Base-by-base conservation (phyloP, 1,140 invertebrate species). In the Helicoverpa zea region DNA sequence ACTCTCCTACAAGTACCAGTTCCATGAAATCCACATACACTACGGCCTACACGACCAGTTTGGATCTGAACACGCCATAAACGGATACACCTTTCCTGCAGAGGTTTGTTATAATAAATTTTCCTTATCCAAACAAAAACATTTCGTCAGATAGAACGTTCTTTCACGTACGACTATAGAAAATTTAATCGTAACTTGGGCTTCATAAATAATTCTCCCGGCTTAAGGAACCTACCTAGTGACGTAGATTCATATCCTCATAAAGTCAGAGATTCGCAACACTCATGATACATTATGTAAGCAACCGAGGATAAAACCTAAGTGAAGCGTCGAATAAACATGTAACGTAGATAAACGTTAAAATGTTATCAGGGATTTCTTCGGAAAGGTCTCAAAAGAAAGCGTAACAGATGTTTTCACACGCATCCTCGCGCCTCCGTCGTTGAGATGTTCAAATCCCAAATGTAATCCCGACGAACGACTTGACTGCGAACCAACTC, bases 1-100 rank as follows among this genome's bases (percentile, higher is more conserved):
- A 3, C 96, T 99, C 23, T 98, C 98, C 68, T 99, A 99, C 95
- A 98, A 98, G 83, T 99, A 99, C 95, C 97, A 98, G 95, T 98
- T 99, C 94, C 97, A 98, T 92, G 97, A 98, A 94, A 97, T 98
- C 84, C 97, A 98, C 95, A 96, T 99, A 88, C 98, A 98, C 91
- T 98, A 98, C 87, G 98, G 98, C 1, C 96, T 98, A 14, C 96
- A 98, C 84, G 98, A 98, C 94, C 97, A 97, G 84, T 97, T 97
- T 81, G 98, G 98, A 12, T 98, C 98, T 51, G 98, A 99, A 92
- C 98, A 99, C 93, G 97, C 97, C 29, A 97, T 99, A 89, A 98
- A 98, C 88, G 97, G 98, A 83, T 98, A 98, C 84, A 96, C 98
- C 51, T 99, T 99, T 94, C 98, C 98, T 11, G 98, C 98, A 52